A percentile compares a stretch with the other conserved stretches of the same genome.
phyloP scores from a whole-genome alignment of 2,113 vertebrate species.

The Nothobranchius kuhntae region DNA sequence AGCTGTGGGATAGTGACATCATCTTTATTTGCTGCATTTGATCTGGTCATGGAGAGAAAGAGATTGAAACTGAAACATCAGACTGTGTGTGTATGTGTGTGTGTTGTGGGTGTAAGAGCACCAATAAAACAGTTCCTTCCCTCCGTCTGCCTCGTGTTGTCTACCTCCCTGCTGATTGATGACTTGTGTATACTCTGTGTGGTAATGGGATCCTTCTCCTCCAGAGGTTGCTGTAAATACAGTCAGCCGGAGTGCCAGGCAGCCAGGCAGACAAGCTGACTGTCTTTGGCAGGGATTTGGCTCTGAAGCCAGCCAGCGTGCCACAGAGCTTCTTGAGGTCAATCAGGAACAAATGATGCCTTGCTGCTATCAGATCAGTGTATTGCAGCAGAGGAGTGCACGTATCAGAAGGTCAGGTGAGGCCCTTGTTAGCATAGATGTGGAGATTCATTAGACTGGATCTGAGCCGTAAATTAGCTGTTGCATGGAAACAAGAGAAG shows the following conservation, averaged over 20 bases:
- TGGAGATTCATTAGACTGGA: conserved; percentile 65
- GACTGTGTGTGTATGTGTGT: conserved; percentile 24
- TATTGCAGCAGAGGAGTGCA: conserved; percentile 9
- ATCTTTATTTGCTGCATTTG: conserved; percentile 66
- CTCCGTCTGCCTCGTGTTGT: conserved; percentile 31
- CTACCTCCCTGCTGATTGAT: conserved; percentile 62
- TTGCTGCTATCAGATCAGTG: conserved; percentile 28
- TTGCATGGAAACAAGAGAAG: conserved; percentile 51
- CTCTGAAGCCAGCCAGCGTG: conserved; percentile 38
- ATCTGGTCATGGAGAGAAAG: conserved; percentile 49
- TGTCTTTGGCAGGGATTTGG: conserved; percentile 64
- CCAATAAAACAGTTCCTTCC: conserved; percentile 52
- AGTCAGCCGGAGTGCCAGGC: conserved; percentile 56
- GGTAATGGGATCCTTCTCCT: conserved; percentile 69
- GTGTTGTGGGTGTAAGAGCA: conserved; percentile 36
- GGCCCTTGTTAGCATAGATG: conserved; percentile 43
- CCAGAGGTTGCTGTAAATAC: conserved; percentile 70
- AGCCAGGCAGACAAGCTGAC: conserved; percentile 61
- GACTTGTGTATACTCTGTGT: conserved; percentile 66
- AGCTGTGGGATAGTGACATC: conserved; percentile 76
- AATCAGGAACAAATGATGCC: conserved; percentile 39
- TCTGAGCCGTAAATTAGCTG: conserved; percentile 61
- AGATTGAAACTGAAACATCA: conserved; percentile 67
- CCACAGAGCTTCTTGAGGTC: conserved; percentile 17
- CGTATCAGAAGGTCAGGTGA: conserved; percentile 28